Percentiles rank a stretch among this genome's conserved stretches.
These are phyloP conservation scores for Phataginus tetradactyla DNA, from an alignment of 2,797 vertebrate species.

Conservation along the genomic window DNA sequence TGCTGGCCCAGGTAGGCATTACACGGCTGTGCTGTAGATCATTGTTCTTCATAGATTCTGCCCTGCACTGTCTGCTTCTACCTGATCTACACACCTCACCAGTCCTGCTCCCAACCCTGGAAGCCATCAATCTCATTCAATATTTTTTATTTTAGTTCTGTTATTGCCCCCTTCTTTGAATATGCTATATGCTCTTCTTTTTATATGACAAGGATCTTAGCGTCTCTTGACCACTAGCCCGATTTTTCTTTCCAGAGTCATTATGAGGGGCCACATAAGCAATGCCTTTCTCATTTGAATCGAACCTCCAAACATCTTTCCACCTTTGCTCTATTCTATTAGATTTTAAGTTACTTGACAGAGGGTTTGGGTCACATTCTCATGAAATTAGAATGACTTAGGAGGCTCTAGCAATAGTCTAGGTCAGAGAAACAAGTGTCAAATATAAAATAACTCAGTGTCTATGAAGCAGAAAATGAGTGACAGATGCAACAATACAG, in stretches of 20 bases:
- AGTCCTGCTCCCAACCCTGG: neutral
- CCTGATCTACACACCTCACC: neutral
- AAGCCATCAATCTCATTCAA: no score
- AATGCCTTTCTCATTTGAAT: neutral
- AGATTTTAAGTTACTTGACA: neutral
- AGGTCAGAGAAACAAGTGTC: neutral
- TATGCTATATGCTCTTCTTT: neutral
- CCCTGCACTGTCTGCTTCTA: fast-evolving
- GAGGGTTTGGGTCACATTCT: neutral
- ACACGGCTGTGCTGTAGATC: neutral
- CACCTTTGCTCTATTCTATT: neutral
- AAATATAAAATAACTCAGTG: neutral
- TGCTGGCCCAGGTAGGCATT: neutral
- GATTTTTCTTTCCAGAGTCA: neutral
- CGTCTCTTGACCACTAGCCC: neutral
- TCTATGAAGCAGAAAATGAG: neutral
- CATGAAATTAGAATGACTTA: neutral
- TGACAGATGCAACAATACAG: neutral
- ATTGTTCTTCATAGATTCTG: neutral
- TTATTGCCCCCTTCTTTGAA: neutral
- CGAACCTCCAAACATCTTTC: neutral
- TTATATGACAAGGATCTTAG: neutral
- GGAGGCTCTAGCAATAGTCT: neutral
- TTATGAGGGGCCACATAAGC: neutral
- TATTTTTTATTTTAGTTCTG: neutral